phyloP scores from a whole-genome alignment of 2,797 vertebrate genomes.

The Gallinago nigripennis region DNA sequence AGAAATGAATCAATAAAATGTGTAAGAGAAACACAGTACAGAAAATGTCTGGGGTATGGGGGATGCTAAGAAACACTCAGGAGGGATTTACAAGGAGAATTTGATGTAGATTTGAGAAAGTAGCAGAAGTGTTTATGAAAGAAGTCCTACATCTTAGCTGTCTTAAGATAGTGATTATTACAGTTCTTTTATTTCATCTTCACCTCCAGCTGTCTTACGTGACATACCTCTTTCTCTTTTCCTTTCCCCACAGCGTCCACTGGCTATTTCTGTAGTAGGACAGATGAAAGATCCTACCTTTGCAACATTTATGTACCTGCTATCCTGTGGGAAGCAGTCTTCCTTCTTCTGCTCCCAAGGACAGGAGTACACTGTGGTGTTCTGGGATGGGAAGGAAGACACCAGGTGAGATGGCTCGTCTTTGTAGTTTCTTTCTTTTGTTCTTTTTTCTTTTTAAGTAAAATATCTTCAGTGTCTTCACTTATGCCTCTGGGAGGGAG shows the following conservation, averaged over 20 bases:
- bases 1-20: not conserved
- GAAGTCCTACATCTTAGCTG: not conserved
- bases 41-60: not conserved
- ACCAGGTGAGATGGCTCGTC: constrained; percentile 75
- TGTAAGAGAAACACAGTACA: not conserved
- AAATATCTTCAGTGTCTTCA: not conserved
- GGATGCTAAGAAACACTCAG: not conserved
- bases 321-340: constrained; percentile 84
- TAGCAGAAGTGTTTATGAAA: not conserved
- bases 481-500: not conserved
- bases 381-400: constrained; percentile 90
- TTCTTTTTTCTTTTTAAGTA: not conserved
- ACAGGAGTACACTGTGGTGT: constrained; percentile 87
- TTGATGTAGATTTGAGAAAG: not conserved
- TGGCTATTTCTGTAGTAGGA: constrained; percentile 84
- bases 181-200: not conserved
- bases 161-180: not conserved
- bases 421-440: not conserved
- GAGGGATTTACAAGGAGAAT: not conserved
- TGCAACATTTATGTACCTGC: constrained; percentile 86
- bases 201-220: not conserved
- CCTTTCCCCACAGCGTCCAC: constrained; percentile 82
- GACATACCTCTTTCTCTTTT: not conserved
- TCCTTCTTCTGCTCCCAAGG: constrained; percentile 88
- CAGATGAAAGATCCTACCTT: constrained; percentile 95